Percentiles rank a stretch among this genome's conserved stretches.
phyloP scores from a whole-genome alignment of 2,113 vertebrate species.

The Crotalus helleri region DNA sequence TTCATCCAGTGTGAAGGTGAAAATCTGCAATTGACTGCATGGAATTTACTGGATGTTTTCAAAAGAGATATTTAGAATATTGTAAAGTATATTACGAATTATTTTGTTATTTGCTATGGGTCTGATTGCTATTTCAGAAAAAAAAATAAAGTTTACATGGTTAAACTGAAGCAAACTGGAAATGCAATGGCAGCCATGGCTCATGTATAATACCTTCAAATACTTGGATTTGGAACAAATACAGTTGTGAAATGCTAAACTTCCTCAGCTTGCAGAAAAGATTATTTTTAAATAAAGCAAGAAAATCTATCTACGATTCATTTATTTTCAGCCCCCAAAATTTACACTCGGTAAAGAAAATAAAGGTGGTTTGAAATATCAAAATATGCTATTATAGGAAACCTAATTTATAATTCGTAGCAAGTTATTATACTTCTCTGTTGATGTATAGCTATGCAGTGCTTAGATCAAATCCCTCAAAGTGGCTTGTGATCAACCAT shows the following conservation, averaged over 20 bases:
- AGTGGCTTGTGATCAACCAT: not conserved
- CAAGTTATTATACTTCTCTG: conserved; percentile 61
- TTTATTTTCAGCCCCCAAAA: not conserved
- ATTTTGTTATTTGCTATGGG: conserved; percentile 16
- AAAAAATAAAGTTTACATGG: conserved; percentile 13
- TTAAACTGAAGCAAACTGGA: conserved; percentile 23
- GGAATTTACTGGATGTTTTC: conserved; percentile 17
- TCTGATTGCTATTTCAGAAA: conserved; percentile 23
- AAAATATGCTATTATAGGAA: conserved; percentile 38
- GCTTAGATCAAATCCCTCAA: not conserved
- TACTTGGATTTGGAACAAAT: conserved; percentile 33
- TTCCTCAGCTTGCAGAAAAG: conserved; percentile 18
- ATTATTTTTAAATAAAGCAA: conserved; percentile 28
- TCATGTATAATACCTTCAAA: conserved; percentile 26
- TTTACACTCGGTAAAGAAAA: conserved; percentile 35
- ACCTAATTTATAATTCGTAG: conserved; percentile 46
- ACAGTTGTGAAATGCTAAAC: conserved; percentile 15
- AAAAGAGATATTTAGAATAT: conserved; percentile 48
- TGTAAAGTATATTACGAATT: conserved; percentile 29
- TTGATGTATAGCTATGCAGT: conserved; percentile 46
- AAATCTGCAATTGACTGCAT: not conserved
- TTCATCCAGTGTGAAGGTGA: conserved; percentile 77
- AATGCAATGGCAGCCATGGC: not conserved
- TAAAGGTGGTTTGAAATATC: conserved; percentile 51
- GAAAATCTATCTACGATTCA: conserved; percentile 27